Percentiles rank a stretch among this genome's conserved stretches.
Evolutionary conservation across 2,113 vertebrate species (phyloP).

Genomic region (Ploceus nigricollis): DNA sequence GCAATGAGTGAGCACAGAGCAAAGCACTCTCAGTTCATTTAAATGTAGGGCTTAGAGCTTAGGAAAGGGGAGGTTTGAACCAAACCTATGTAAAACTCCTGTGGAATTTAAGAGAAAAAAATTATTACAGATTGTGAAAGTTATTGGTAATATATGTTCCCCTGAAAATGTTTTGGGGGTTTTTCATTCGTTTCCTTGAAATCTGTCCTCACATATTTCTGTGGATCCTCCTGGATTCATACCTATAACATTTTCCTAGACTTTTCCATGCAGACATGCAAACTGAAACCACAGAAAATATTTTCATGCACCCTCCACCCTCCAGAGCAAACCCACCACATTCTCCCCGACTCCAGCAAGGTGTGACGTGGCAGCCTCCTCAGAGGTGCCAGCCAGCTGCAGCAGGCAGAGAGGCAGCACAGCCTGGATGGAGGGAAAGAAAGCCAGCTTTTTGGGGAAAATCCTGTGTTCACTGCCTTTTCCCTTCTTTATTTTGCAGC

Average conservation of each 20-base stretch:
- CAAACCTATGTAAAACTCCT: not conserved
- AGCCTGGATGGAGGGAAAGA: not conserved
- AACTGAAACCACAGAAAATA: constrained; percentile 61
- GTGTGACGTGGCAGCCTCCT: constrained; percentile 34
- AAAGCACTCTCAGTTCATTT: not conserved
- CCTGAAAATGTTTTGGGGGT: not conserved
- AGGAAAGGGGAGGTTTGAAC: not conserved
- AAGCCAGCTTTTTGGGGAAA: constrained; percentile 5
- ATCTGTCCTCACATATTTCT: constrained; percentile 18
- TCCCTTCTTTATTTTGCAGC: not conserved
- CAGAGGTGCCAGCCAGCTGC: constrained; percentile 4
- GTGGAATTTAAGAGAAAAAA: constrained; percentile 40
- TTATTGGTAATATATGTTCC: constrained; percentile 9
- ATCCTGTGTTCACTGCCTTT: not conserved
- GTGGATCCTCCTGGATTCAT: constrained; percentile 29
- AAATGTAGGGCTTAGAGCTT: not conserved
- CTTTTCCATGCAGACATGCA: constrained; percentile 41
- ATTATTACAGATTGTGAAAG: not conserved
- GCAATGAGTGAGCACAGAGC: not conserved
- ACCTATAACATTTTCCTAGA: constrained; percentile 13
- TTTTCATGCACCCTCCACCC: constrained; percentile 49
- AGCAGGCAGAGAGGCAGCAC: constrained; percentile 8
- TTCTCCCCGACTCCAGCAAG: not conserved
- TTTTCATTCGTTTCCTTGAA: constrained; percentile 19
- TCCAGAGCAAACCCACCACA: constrained; percentile 42